Evolutionary conservation across 1,140 invertebrate species (phyloP).

Genomic region (Papilio polyxenes): DNA sequence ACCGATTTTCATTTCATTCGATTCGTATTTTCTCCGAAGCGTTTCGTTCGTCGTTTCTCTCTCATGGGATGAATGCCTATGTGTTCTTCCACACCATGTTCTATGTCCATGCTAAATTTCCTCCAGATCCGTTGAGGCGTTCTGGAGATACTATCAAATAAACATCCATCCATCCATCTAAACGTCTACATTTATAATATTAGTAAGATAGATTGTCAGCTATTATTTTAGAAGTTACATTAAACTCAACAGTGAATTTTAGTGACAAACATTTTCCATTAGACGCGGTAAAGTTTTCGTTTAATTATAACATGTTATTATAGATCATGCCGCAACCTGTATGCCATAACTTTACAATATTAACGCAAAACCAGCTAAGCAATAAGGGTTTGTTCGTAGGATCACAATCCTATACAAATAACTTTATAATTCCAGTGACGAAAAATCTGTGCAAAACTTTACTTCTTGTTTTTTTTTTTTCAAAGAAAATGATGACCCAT

Average conservation of each 20-base stretch:
- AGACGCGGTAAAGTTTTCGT: neutral
- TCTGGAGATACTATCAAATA: too few relatives aligned
- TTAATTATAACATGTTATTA: constrained; percentile 19
- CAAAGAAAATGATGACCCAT: too few relatives aligned
- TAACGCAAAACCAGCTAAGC: neutral
- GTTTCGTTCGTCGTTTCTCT: too few relatives aligned
- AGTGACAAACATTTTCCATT: neutral
- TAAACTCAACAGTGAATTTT: neutral
- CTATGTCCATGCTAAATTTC: too few relatives aligned
- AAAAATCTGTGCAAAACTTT: neutral
- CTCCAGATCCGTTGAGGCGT: too few relatives aligned
- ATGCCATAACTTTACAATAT: constrained; percentile 14
- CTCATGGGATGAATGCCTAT: too few relatives aligned
- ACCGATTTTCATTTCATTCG: too few relatives aligned
- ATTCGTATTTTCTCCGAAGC: too few relatives aligned
- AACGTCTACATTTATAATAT: too few relatives aligned
- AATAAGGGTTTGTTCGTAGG: neutral
- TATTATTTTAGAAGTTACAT: neutral
- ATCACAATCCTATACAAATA: neutral
- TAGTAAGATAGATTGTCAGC: too few relatives aligned
- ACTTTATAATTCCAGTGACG: neutral
- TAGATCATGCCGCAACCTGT: neutral
- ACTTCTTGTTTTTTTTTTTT: neutral
- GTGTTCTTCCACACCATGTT: too few relatives aligned
- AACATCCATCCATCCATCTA: too few relatives aligned